Evolutionary conservation across 2,113 vertebrate genomes (phyloP), one percentile per base, ranked within the genome.

Genomic region (Sitta europaea): DNA sequence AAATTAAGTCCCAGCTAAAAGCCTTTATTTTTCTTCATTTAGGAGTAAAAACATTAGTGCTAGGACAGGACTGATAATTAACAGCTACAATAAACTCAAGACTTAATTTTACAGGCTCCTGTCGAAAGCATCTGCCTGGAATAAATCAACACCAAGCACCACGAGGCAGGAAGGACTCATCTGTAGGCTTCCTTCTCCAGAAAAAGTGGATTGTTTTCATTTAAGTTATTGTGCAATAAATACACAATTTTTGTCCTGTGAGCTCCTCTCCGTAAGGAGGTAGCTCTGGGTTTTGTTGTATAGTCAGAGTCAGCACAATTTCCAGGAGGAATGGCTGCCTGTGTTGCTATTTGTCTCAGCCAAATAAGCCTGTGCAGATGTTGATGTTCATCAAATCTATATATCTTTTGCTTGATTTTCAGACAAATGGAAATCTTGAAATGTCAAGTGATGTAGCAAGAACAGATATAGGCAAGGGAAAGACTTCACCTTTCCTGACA

Each of bases 101-200:
- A 98, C 97, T 98, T 98, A 97, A 98, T 98, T 99, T 98, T 98
- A 98, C 97, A 96, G 96, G 94, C 95, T 97, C 90, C 98, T 98
- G 98, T 98, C 98, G 97, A 98, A 98, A 98, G 97, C 97, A 98
- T 98, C 98, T 99, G 98, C 97, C 97, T 97, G 94, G 89, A 96
- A 98, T 98, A 98, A 99, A 98, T 98, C 98, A 98, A 96, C 96
- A 96, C 55, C 27, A 66, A 94, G 89, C 48, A 21, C 67, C 78
- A 78, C 82, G 81, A 93, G 94, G 47, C 77, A 92, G 86, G 54
- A 63, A 93, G 48, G 78, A 94, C 73, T 82, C 12, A 70, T 92
- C 94, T 94, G 43, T 90, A 27, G 80, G 85, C 77, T 90, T 96
- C 92, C 78, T 95, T 90, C 86, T 91, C 83, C 53, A 40, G 76